Evolutionary conservation across 2,888 invertebrate genomes (phyloP), one percentile per base, ranked within the genome.

Genomic region (Scotopteryx bipunctaria): DNA sequence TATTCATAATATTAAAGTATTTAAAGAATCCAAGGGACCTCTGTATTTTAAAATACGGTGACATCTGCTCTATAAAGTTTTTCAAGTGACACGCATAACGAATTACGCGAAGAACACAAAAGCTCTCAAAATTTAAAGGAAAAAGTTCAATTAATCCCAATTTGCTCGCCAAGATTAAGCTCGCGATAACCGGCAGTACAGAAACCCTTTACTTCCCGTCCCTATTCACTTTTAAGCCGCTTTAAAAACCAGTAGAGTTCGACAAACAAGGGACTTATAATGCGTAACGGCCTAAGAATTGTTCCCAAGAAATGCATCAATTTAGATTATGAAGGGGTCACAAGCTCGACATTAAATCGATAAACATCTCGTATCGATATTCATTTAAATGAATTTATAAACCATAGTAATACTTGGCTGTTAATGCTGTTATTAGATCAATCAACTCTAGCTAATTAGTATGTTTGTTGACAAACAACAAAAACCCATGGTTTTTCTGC

Each of bases 71-170:
- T 71, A 62, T 79, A 70, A 42, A 76, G 23, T 67, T 84, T 74
- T 69, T 44, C 23, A 45, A 76, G 73, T 79, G 83, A 79, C 81
- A 84, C 71, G 78, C 74, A 73, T 71, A 78, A 75, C 80, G 80
- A 83, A 83, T 85, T 86, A 85, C 81, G 76, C 74, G 74, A 52
- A 67, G 70, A 74, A 68, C 69, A 86, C 82, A 86, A 87, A 83
- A 81, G 76, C 78, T 74, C 76, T 74, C 71, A 71, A 71, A 74
- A 75, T 73, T 81, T 82, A 79, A 81, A 78, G 78, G 81, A 85
- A 88, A 86, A 86, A 87, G 82, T 86, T 90, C 86, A 86, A 90
- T 89, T 89, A 89, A 89, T 90, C 90, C 90, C 82, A 90, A 89
- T 89, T 90, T 84, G 86, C 78, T 78, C 78, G 81, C 81, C 71